phyloP scores from a whole-genome alignment of 2,797 vertebrate species.

The Pseudochirops corinnae region DNA sequence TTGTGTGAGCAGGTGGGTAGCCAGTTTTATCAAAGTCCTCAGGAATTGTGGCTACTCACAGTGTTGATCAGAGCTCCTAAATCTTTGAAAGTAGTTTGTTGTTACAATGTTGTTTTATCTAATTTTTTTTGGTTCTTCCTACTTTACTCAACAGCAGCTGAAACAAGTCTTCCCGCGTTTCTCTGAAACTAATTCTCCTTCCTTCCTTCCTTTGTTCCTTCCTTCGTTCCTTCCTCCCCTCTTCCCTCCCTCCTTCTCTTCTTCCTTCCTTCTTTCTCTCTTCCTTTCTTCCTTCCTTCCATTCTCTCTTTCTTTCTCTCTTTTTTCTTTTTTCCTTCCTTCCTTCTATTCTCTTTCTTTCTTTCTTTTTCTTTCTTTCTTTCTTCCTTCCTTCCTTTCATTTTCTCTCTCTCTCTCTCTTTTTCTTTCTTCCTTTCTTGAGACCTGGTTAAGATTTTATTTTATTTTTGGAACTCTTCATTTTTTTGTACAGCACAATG shows the following conservation, averaged over 20 bases:
- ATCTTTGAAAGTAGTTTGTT: not conserved
- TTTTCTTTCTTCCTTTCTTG: not conserved
- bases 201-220: no score
- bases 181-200: no score
- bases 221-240: no score
- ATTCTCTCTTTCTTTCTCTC: no score
- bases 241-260: no score
- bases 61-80: not conserved
- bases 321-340: no score
- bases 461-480: not conserved
- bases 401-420: accelerated
- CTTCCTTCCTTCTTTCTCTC: no score
- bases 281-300: no score
- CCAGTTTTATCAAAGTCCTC: not conserved
- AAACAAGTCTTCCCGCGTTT: not conserved
- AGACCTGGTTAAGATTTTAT: not conserved
- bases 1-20: not conserved
- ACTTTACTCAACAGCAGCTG: not conserved
- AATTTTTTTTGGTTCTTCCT: not conserved
- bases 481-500: not conserved
- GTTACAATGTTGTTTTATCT: not conserved
- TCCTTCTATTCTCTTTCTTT: no score
- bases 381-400: not conserved
- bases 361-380: no score
- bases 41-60: not conserved